phyloP scores from a whole-genome alignment of 2,888 invertebrate genomes.

The Drosophila prolongata region DNA sequence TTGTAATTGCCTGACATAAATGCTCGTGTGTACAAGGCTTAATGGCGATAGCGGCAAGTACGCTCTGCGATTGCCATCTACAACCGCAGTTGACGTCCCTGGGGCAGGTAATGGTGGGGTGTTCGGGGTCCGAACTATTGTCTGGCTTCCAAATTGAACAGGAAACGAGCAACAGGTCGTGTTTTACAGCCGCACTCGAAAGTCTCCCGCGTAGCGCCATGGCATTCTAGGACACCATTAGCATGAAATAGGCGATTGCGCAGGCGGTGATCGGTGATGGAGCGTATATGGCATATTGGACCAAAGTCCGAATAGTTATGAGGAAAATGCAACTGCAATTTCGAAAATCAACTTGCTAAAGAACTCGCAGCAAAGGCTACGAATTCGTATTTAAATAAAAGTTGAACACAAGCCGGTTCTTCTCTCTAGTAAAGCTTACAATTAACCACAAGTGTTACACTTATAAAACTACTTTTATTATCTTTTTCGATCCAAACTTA shows the following conservation, averaged over 20 bases:
- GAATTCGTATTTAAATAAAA: constrained; percentile 4
- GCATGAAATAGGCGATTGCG: neutral
- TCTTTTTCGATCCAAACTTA: no score
- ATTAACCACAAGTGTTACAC: neutral
- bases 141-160: constrained; percentile 40
- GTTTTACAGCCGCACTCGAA: neutral
- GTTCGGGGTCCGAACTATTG: constrained; percentile 12
- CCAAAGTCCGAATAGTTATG: neutral
- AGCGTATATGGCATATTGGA: constrained; percentile 11
- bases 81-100: constrained; percentile 12
- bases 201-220: constrained; percentile 1
- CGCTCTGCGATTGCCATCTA: constrained; percentile 40
- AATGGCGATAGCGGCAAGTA: constrained; percentile 35
- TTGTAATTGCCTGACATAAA: constrained; percentile 53
- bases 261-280: constrained; percentile 11
- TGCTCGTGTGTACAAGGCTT: constrained; percentile 36
- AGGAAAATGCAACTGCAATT: constrained; percentile 27
- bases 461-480: neutral
- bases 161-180: constrained; percentile 33
- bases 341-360: constrained; percentile 9
- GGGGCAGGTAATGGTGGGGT: no score
- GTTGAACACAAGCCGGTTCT: constrained; percentile 29
- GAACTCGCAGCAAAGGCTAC: neutral
- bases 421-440: neutral
- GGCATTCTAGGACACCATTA: neutral